Conservation (phyloP, 2,888 invertebrate genomes). For the Drosophila mimetica region DNA sequence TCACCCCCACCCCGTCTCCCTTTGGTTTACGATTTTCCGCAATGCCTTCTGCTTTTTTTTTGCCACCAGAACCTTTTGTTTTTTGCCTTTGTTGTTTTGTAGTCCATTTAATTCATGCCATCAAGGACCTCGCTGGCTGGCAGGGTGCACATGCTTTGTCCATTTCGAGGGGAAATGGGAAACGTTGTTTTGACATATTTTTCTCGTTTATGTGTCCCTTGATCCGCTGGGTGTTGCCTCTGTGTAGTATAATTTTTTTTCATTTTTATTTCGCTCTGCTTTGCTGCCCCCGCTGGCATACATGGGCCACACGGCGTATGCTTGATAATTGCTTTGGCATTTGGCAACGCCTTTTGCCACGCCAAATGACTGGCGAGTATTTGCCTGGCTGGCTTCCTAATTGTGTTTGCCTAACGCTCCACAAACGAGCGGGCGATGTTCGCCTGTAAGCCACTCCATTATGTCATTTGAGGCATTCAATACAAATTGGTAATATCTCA, state of each 20-base stretch:
- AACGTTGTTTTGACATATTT: conserved; percentile 76
- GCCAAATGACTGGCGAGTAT: conserved; percentile 76
- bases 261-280: conserved; percentile 10
- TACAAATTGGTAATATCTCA: conserved; percentile 78
- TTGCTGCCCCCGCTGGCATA: too few species aligned
- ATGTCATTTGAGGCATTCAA: conserved; percentile 72
- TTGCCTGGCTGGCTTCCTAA: conserved; percentile 64
- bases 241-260: background rate
- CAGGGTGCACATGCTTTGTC: conserved; percentile 70
- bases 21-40: conserved; percentile 57
- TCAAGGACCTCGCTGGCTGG: conserved; percentile 56
- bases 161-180: conserved; percentile 63
- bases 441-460: conserved; percentile 60
- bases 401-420: conserved; percentile 59
- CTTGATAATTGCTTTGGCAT: conserved; percentile 59
- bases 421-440: conserved; percentile 7
- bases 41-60: conserved; percentile 13
- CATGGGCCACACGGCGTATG: conserved; percentile 63
- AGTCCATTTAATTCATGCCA: conserved; percentile 75
- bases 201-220: conserved; percentile 41
- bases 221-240: conserved; percentile 45
- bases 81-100: conserved; percentile 61
- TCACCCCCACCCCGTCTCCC: conserved; percentile 4
- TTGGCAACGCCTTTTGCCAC: conserved; percentile 72
- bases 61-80: conserved; percentile 21